Percentiles rank a stretch among this genome's conserved stretches.
These are phyloP conservation scores for Trogon surrucura DNA, from an alignment of 2,113 vertebrate species.

Conservation along the genomic window DNA sequence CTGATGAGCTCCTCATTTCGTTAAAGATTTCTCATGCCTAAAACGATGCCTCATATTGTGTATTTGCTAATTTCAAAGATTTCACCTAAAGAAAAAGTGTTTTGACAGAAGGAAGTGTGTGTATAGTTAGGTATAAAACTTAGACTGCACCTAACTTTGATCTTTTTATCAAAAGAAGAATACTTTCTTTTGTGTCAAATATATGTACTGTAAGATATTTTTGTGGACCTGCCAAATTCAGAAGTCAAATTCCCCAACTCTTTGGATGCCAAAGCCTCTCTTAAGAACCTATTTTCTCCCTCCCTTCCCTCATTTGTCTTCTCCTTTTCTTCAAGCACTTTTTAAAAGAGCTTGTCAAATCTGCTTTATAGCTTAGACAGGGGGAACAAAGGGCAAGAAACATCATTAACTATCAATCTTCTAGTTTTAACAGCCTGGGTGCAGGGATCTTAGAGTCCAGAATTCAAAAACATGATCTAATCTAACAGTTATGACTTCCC, in stretches of 20 bases:
- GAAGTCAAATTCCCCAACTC: not conserved
- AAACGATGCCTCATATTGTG: not conserved
- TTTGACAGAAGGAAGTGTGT: not conserved
- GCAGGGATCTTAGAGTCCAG: not conserved
- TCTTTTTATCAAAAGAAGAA: not conserved
- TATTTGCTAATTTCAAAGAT: not conserved
- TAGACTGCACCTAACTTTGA: not conserved
- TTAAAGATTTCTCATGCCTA: not conserved
- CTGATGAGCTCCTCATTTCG: not conserved
- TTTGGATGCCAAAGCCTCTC: not conserved
- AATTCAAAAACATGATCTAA: constrained; percentile 1
- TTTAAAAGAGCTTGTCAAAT: constrained; percentile 44
- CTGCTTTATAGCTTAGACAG: constrained; percentile 51
- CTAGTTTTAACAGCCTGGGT: not conserved
- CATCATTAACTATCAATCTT: constrained; percentile 57
- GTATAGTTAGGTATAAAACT: not conserved
- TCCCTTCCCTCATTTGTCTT: constrained; percentile 6
- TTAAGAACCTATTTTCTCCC: not conserved
- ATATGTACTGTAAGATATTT: not conserved
- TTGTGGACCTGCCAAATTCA: not conserved
- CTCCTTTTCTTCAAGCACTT: constrained; percentile 32
- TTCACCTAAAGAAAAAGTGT: not conserved
- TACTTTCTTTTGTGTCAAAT: not conserved
- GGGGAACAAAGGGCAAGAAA: constrained; percentile 53
- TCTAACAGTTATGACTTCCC: constrained; percentile 54